Conservation (phyloP, 1,140 invertebrate genomes). For the Drosophila nikananu region DNA sequence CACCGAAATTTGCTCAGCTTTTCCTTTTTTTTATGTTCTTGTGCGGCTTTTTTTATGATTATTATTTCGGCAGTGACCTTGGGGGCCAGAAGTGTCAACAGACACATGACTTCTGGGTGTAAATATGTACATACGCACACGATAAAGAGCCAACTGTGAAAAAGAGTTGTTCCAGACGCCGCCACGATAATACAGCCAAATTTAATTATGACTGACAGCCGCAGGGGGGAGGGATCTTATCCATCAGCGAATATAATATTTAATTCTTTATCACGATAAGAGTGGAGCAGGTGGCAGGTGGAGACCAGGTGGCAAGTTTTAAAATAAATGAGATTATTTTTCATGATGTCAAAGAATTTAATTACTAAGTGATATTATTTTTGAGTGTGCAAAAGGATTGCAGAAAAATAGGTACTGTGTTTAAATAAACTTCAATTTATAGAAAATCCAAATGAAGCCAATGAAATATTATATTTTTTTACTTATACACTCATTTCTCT, state of each 20-base stretch:
- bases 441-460: not conserved
- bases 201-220: constrained; percentile 46
- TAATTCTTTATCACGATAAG: constrained; percentile 23
- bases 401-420: too few relatives aligned
- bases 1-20: constrained; percentile 70
- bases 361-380: not conserved
- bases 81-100: constrained; percentile 57
- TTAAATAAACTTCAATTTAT: not conserved
- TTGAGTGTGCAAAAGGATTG: not conserved
- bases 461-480: too few relatives aligned
- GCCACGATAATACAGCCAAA: constrained; percentile 54
- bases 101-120: constrained; percentile 38
- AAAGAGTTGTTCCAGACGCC: constrained; percentile 54
- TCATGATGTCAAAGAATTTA: constrained; percentile 8
- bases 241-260: constrained; percentile 4
- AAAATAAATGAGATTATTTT: constrained; percentile 9
- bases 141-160: constrained; percentile 42
- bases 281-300: not conserved
- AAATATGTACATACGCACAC: constrained; percentile 20
- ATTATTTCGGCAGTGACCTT: constrained; percentile 61
- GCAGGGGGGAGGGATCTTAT: constrained; percentile 6
- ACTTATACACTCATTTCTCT: not conserved
- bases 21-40: constrained; percentile 34
- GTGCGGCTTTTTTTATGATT: constrained; percentile 44
- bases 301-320: not conserved